phyloP scores from a whole-genome alignment of 1,140 invertebrate genomes.

The Caenorhabditis briggsae region DNA sequence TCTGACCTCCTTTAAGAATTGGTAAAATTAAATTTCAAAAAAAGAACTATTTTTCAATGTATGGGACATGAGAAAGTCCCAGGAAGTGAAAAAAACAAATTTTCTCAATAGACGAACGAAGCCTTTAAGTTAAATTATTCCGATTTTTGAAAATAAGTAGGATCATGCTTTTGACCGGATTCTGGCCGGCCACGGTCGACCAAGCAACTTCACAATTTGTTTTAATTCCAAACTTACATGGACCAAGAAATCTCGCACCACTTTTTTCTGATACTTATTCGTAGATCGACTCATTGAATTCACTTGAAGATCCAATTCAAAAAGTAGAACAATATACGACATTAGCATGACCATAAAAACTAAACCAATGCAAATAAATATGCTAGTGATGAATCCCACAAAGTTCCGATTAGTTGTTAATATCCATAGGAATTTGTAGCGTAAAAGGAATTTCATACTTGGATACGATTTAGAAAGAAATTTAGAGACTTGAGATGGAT shows the following conservation, averaged over 20 bases:
- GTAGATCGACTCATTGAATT: neutral
- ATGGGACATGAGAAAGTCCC: too few species aligned
- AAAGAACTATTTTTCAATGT: too few species aligned
- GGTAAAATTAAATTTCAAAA: too few species aligned
- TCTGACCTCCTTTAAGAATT: too few species aligned
- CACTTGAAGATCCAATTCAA: conserved; percentile 17
- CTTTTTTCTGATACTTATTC: neutral
- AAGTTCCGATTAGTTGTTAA: neutral
- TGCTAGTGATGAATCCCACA: neutral
- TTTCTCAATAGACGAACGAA: too few species aligned
- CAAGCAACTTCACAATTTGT: too few species aligned
- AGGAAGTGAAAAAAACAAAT: too few species aligned
- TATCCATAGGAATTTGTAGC: conserved; percentile 1
- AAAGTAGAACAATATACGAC: neutral
- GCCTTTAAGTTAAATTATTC: too few species aligned
- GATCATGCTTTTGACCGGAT: too few species aligned
- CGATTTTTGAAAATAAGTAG: too few species aligned
- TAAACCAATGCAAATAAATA: neutral
- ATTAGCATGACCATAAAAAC: neutral
- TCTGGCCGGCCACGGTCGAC: too few species aligned
- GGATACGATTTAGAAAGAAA: neutral
- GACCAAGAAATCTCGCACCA: neutral
- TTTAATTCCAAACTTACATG: conserved; percentile 22
- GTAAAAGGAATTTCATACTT: neutral
- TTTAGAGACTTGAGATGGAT: neutral